A percentile compares a stretch with the other conserved stretches of the same genome.
Evolutionary conservation across 2,113 vertebrate species (phyloP).

Genomic region (Amphiprion percula): DNA sequence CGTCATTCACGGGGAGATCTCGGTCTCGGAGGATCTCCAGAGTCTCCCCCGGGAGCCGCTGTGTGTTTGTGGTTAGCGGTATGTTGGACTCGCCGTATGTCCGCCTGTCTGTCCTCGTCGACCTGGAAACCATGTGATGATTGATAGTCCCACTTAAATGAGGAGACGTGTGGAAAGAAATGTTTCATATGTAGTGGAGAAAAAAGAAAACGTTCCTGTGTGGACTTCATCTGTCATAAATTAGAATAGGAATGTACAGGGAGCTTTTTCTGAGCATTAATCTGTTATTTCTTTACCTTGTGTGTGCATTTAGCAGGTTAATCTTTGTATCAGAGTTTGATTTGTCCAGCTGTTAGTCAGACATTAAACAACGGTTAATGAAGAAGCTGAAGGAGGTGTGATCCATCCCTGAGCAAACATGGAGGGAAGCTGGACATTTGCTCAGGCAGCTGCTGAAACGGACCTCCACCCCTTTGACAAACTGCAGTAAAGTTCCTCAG

Average conservation of each 20-base stretch:
- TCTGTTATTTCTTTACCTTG: too few species aligned
- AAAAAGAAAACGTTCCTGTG: background rate
- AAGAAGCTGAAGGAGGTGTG: constrained; percentile 3
- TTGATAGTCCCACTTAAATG: background rate
- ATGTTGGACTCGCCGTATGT: constrained; percentile 14
- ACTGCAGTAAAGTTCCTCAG: constrained; percentile 21
- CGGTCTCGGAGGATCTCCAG: constrained; percentile 4
- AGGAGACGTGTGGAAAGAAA: constrained; percentile 13
- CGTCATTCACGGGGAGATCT: constrained; percentile 10
- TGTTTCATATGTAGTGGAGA: background rate
- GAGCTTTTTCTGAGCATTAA: background rate
- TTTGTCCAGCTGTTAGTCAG: background rate
- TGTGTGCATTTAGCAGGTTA: too few species aligned
- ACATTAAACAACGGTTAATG: background rate
- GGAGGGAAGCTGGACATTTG: constrained; percentile 4
- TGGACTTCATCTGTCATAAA: background rate
- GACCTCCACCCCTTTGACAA: constrained; percentile 40
- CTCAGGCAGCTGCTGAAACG: constrained; percentile 18
- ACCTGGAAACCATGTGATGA: constrained; percentile 40
- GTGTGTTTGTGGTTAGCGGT: constrained; percentile 34
- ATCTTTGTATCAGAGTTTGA: background rate
- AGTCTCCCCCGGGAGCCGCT: constrained; percentile 1
- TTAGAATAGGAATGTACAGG: background rate
- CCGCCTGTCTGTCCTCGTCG: constrained; percentile 29
- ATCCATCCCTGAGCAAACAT: constrained; percentile 42